These are phyloP conservation scores for Hoplostethus atlanticus DNA, from an alignment of 2,797 vertebrate species.

Conservation along the genomic window DNA sequence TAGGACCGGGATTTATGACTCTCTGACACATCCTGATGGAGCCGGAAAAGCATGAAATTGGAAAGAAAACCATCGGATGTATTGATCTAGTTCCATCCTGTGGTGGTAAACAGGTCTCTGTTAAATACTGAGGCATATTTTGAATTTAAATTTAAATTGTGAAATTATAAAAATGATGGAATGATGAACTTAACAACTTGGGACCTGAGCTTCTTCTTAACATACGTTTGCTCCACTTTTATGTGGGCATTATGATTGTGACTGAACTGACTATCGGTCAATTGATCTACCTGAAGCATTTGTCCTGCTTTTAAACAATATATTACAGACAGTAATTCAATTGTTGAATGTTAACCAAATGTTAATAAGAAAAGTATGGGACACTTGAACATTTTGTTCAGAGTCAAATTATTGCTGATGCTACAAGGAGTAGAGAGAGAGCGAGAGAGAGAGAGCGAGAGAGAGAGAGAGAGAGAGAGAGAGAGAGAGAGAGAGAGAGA, in stretches of 20 bases:
- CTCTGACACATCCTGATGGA: conserved; percentile 78
- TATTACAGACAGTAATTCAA: neutral
- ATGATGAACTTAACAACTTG: conserved; percentile 1
- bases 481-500: neutral
- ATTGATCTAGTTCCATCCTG: conserved; percentile 72
- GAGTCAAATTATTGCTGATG: conserved; percentile 27
- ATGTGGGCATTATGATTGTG: no score
- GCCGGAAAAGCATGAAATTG: conserved; percentile 82
- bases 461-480: conserved; percentile 21
- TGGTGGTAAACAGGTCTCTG: conserved; percentile 41
- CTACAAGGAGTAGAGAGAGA: neutral
- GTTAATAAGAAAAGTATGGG: neutral
- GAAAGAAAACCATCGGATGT: conserved; percentile 76
- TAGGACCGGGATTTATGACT: conserved; percentile 71
- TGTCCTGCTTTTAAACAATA: no score
- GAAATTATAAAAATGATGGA: no score
- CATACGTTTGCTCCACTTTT: neutral
- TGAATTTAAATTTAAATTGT: neutral
- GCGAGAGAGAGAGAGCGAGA: conserved; percentile 24
- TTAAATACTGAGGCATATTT: conserved; percentile 32
- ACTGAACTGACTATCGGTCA: neutral
- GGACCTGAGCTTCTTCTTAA: neutral
- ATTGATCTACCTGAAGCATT: neutral
- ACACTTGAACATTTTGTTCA: conserved; percentile 16
- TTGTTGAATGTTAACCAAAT: neutral